Evolutionary conservation across 2,797 vertebrate genomes (phyloP).

Genomic region (Argentina silus): DNA sequence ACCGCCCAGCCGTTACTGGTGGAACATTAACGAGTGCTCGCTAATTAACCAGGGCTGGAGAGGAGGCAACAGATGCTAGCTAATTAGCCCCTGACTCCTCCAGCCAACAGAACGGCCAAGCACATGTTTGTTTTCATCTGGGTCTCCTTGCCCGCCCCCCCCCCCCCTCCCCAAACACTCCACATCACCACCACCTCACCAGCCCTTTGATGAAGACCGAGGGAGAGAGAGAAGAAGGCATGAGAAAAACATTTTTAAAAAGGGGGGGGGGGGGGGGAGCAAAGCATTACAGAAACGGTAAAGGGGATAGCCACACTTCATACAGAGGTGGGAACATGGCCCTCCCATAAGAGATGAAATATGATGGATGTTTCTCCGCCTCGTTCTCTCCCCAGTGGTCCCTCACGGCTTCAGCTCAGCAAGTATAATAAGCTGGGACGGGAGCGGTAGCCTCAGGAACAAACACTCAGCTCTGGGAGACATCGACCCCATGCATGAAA

Average conservation of each 20-base stretch:
- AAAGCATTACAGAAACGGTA: background rate
- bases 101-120: conserved; percentile 29
- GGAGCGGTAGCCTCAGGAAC: too few relatives aligned
- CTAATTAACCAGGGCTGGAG: conserved; percentile 54
- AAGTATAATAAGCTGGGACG: background rate
- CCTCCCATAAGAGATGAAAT: background rate
- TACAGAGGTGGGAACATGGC: background rate
- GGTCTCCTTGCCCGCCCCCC: conserved; percentile 20
- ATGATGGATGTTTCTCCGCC: background rate
- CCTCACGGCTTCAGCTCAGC: background rate
- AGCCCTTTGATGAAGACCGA: conserved; percentile 48
- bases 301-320: background rate
- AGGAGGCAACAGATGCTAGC: conserved; percentile 24
- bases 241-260: background rate
- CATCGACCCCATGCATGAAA: too few relatives aligned
- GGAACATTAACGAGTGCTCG: conserved; percentile 21
- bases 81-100: conserved; percentile 57
- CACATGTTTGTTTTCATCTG: conserved; percentile 46
- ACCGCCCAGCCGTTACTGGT: conserved; percentile 2
- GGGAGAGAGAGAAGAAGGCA: background rate
- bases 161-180: conserved; percentile 8
- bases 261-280: too few relatives aligned
- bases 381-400: background rate
- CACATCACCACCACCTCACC: background rate
- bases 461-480: too few relatives aligned